Evolutionary conservation across 1,140 invertebrate genomes (phyloP).

Genomic region (Drosophila seguyi): DNA sequence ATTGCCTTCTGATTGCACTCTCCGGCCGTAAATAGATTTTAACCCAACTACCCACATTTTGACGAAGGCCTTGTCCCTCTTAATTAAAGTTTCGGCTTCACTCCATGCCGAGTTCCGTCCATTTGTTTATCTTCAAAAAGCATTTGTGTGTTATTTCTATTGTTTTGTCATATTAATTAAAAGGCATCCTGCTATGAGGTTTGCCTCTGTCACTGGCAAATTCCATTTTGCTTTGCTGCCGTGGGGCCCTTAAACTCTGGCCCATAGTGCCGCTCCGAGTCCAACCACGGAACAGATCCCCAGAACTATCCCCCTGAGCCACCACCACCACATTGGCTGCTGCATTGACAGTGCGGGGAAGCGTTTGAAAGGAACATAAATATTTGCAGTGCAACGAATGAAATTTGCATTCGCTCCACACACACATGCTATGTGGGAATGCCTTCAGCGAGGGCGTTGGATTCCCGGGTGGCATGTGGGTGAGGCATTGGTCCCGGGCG

Average conservation of each 20-base stretch:
- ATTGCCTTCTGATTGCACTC: conserved; percentile 3
- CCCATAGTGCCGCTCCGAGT: not conserved
- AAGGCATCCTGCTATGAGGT: conserved; percentile 14
- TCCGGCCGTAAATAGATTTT: conserved; percentile 3
- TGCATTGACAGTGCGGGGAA: conserved; percentile 33
- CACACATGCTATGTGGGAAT: conserved; percentile 16
- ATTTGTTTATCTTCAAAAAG: conserved; percentile 8
- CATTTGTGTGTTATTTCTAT: conserved; percentile 7
- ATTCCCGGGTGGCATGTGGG: conserved; percentile 10
- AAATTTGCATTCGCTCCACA: conserved; percentile 54
- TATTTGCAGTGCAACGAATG: conserved; percentile 60
- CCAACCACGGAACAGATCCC: not conserved
- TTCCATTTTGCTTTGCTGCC: conserved; percentile 16
- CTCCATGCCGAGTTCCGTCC: not conserved
- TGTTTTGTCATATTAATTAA: conserved; percentile 40
- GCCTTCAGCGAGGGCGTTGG: conserved; percentile 7
- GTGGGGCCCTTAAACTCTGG: not conserved
- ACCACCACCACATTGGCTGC: conserved; percentile 13
- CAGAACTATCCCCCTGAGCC: conserved; percentile 2
- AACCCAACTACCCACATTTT: not conserved
- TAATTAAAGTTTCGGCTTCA: conserved; percentile 10
- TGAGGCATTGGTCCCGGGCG: conserved; percentile 2
- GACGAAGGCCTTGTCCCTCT: conserved; percentile 4
- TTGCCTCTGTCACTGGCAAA: conserved; percentile 8
- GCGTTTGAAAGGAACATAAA: conserved; percentile 61